These are phyloP conservation scores for Parotocinclus haroldoi DNA, from an alignment of 2,797 vertebrate species.

Conservation along the genomic window DNA sequence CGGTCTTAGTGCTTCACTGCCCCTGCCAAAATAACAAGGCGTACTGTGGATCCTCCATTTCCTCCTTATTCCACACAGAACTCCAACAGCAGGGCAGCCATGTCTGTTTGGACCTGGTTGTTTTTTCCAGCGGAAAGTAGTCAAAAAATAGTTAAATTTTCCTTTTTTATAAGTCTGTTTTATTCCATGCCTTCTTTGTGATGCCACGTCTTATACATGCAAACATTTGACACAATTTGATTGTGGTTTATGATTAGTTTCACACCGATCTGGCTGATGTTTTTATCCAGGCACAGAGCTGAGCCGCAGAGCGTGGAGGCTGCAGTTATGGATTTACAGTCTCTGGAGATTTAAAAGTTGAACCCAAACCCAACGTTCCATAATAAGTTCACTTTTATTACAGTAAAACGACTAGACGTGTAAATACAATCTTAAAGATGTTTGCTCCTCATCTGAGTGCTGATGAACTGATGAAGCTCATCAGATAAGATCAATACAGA, in stretches of 20 bases:
- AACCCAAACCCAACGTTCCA: not conserved
- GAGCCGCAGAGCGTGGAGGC: not conserved
- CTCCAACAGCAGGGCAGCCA: conserved; percentile 17
- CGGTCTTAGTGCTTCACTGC: conserved; percentile 15
- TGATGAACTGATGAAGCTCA: too few relatives aligned
- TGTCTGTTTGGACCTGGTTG: conserved; percentile 9
- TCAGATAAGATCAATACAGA: too few relatives aligned
- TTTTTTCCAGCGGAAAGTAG: conserved; percentile 11
- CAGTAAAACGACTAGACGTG: too few relatives aligned
- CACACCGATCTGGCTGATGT: not conserved
- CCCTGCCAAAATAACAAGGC: conserved; percentile 34
- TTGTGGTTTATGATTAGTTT: not conserved
- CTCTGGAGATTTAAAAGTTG: not conserved
- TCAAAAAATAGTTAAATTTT: too few relatives aligned
- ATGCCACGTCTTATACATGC: not conserved
- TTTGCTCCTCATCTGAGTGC: too few relatives aligned
- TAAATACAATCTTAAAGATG: too few relatives aligned
- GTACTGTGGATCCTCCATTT: conserved; percentile 20
- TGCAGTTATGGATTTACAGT: not conserved
- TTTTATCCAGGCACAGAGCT: not conserved
- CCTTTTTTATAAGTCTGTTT: too few relatives aligned
- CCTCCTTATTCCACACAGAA: conserved; percentile 30
- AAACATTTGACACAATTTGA: not conserved
- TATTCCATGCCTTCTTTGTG: not conserved
- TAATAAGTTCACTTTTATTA: not conserved